Evolutionary conservation across 1,140 invertebrate genomes (phyloP).

Genomic region (Prorops nasuta): DNA sequence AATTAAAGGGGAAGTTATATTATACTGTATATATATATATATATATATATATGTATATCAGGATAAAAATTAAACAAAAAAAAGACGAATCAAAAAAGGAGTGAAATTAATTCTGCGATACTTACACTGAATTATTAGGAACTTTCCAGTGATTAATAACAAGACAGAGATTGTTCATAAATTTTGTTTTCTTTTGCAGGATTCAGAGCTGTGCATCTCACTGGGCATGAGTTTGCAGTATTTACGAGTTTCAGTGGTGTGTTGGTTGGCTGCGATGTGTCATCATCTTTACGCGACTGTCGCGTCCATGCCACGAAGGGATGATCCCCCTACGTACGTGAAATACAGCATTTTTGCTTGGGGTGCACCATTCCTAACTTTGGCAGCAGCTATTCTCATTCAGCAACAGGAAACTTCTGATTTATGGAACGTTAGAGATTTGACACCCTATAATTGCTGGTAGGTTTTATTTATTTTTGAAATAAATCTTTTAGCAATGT

Average conservation of each 20-base stretch:
- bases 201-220: slow-evolving; percentile 63
- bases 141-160: no score
- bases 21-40: no score
- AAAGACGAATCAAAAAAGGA: no score
- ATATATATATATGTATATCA: no score
- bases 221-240: slow-evolving; percentile 64
- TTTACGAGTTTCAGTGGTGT: slow-evolving; percentile 62
- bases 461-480: slow-evolving; percentile 22
- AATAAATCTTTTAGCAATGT: background rate
- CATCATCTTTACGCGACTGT: slow-evolving; percentile 60
- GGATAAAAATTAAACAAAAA: no score
- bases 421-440: slow-evolving; percentile 44
- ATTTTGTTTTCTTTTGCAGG: slow-evolving; percentile 54
- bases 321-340: slow-evolving; percentile 51
- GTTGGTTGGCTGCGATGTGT: slow-evolving; percentile 64
- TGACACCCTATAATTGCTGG: slow-evolving; percentile 56
- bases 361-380: slow-evolving; percentile 50
- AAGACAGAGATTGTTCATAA: no score
- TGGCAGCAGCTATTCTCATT: slow-evolving; percentile 39
- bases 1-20: no score
- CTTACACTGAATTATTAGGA: no score
- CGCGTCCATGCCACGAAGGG: slow-evolving; percentile 46
- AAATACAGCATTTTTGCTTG: slow-evolving; percentile 57
- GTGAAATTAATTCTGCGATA: no score
- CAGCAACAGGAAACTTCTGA: slow-evolving; percentile 42